Evolutionary conservation across 1,140 invertebrate species (phyloP).

Genomic region (Ceratina calcarata): DNA sequence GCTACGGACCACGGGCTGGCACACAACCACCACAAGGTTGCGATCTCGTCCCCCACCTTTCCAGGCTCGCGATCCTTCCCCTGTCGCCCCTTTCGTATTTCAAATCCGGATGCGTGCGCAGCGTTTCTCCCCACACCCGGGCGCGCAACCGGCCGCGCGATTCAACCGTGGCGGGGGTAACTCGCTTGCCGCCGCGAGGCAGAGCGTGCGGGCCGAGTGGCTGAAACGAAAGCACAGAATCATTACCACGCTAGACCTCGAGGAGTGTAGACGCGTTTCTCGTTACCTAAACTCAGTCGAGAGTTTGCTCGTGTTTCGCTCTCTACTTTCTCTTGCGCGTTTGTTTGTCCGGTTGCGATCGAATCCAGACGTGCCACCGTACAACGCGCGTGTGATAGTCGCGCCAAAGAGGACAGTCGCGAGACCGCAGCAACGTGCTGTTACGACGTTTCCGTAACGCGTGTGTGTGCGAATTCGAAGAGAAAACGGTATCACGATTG

Average conservation of each 20-base stretch:
- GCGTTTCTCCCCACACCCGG: constrained; percentile 30
- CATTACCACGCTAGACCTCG: constrained; percentile 79
- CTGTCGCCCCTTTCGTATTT: constrained; percentile 15
- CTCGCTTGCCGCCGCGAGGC: constrained; percentile 50
- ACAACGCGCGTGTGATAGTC: constrained; percentile 50
- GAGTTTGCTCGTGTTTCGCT: constrained; percentile 67
- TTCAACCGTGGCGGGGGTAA: constrained; percentile 19
- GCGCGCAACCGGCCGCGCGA: constrained; percentile 47
- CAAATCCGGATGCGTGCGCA: constrained; percentile 48
- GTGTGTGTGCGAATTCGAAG: constrained; percentile 22
- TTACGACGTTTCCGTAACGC: constrained; percentile 1
- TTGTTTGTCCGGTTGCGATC: background rate
- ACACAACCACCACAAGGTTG: constrained; percentile 19
- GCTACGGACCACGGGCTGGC: constrained; percentile 31
- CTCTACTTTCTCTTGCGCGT: constrained; percentile 32
- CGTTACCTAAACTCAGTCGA: constrained; percentile 75
- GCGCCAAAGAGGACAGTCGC: constrained; percentile 44
- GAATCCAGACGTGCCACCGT: no score
- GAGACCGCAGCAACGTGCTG: constrained; percentile 14
- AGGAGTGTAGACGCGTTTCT: constrained; percentile 77
- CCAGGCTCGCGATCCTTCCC: constrained; percentile 17
- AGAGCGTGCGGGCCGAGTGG: constrained; percentile 61
- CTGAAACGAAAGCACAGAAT: constrained; percentile 73
- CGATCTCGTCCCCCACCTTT: no score
- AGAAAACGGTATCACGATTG: no score